Evolutionary conservation across 2,113 vertebrate genomes (phyloP), one percentile per base, ranked within the genome.

Genomic region (Regulus satrapa): DNA sequence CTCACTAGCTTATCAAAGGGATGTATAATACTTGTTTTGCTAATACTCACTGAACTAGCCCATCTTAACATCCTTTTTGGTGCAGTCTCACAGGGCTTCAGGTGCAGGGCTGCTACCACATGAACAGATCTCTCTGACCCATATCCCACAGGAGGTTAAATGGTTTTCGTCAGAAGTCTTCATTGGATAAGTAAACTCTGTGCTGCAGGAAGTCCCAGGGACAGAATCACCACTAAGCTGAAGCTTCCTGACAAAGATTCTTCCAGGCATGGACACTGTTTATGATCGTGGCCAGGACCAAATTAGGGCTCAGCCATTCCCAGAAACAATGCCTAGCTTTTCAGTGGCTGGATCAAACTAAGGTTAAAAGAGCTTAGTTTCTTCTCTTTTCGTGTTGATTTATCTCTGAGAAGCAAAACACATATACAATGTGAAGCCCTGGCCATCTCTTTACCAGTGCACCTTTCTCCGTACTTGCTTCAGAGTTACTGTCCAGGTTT

Each of bases 361-460:
- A 77, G 9, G 14, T 59, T 43, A 52, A 45, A 68, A 12, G 46
- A 46, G 3, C 25, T 54, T 16, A 11, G 6, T 89, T 75, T 93
- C 29, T 73, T 52, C 69, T 24, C 20, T 78, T 8, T 24, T 56
- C 20, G 5, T 8, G 12, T 26, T 68, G 61, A 67, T 46, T 78
- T 87, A n/a, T 12, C 15, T 63, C 36, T 29, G 19, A 75, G 8
- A 11, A 79, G 4, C 40, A 43, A 84, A 62, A 29, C 10, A 32
- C 64, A 88, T 2, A 3, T 14, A n/a, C 28, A 32, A 8, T 9
- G 15, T 17, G 38, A 79, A 63, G 7, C 26, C 72, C 52, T 63
- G 18, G 10, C 15, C 0, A 0, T 55, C 12, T 62, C 10, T 23
- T 72, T 79, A 36, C 8, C 49, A 79, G 12, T 0, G 2, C 17